These are phyloP conservation scores for Manis pentadactyla DNA, from an alignment of 2,797 vertebrate genomes.

Conservation along the genomic window DNA sequence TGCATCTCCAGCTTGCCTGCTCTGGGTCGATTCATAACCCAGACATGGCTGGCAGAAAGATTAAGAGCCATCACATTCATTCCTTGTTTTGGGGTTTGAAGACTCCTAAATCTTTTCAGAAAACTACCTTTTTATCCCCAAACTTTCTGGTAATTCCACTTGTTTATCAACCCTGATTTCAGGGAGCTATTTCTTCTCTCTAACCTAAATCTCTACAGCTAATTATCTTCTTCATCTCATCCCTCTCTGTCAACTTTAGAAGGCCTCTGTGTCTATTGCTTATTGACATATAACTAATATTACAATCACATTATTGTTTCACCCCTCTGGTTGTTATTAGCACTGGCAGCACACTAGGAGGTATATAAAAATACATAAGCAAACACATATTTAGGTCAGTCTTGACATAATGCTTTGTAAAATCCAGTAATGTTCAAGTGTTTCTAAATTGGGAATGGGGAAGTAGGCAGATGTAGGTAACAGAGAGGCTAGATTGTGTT, in stretches of 20 bases:
- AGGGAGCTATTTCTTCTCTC: not conserved
- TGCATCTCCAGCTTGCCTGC: constrained; percentile 9
- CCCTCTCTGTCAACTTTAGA: not conserved
- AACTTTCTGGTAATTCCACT: not conserved
- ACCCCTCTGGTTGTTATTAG: not conserved
- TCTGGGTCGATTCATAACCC: not conserved
- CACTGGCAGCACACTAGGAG: not conserved
- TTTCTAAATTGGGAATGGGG: constrained; percentile 34
- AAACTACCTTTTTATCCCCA: not conserved
- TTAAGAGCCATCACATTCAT: not conserved
- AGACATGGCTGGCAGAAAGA: not conserved
- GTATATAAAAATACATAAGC: not conserved
- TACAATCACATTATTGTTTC: not conserved
- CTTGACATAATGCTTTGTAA: constrained; percentile 52
- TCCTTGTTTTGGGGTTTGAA: not conserved
- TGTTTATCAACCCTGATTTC: constrained; percentile 31
- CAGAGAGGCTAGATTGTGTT: not conserved
- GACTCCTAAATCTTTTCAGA: not conserved
- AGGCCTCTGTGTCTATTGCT: not conserved
- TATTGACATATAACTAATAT: not conserved
- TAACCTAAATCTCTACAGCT: not conserved
- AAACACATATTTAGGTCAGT: constrained; percentile 36
- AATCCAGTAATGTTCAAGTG: constrained; percentile 8
- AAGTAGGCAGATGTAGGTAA: not conserved
- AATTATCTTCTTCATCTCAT: not conserved